These are phyloP conservation scores for Cryptus armator DNA, from an alignment of 2,888 invertebrate genomes.

Conservation along the genomic window DNA sequence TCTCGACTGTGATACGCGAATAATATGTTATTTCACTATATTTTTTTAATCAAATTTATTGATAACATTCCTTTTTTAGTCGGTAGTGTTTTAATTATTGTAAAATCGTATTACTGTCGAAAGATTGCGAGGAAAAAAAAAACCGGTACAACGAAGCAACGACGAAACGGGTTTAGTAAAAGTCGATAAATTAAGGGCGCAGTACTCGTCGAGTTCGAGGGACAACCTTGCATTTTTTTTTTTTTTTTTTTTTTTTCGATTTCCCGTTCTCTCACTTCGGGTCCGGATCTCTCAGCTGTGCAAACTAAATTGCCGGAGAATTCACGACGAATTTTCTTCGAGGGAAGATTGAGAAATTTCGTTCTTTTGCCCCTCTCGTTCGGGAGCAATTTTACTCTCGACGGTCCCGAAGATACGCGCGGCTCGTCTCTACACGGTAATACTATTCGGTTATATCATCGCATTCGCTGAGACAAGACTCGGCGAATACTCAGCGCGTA, in stretches of 20 bases:
- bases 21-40: too few species aligned
- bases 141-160: not conserved
- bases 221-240: conserved; percentile 7
- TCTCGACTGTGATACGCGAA: too few species aligned
- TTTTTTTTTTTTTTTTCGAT: conserved; percentile 35
- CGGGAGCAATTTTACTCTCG: not conserved
- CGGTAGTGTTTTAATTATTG: too few species aligned
- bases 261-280: not conserved
- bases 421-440: not conserved
- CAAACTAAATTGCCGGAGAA: too few species aligned
- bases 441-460: not conserved
- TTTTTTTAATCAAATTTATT: too few species aligned
- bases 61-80: too few species aligned
- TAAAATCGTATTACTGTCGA: too few species aligned
- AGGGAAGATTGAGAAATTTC: not conserved
- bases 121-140: too few species aligned
- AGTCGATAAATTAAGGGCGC: conserved; percentile 66
- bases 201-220: conserved; percentile 35
- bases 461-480: not conserved
- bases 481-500: too few species aligned
- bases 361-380: not conserved
- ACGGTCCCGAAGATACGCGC: not conserved
- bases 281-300: too few species aligned
- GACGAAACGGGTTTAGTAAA: conserved; percentile 53
- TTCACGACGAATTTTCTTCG: too few species aligned